These are phyloP conservation scores for Scaptodrosophila latifasciaeformis DNA, from an alignment of 2,888 invertebrate genomes.

Conservation along the genomic window DNA sequence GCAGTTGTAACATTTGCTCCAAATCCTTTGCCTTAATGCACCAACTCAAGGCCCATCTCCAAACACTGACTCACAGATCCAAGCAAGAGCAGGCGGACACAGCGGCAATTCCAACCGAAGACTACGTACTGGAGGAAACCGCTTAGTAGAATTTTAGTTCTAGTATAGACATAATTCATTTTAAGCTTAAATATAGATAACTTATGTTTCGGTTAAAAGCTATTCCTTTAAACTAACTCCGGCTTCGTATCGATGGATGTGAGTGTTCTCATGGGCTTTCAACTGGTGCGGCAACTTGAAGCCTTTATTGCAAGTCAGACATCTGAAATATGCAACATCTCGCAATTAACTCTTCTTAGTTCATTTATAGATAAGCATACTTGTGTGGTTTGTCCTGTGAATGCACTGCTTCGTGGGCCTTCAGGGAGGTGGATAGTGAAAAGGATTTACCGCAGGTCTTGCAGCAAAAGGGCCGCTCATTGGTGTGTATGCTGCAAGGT, in stretches of 20 bases:
- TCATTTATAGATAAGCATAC: slow-evolving; percentile 25
- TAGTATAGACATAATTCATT: slow-evolving; percentile 7
- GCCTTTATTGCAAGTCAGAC: slow-evolving; percentile 67
- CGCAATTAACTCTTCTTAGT: not conserved
- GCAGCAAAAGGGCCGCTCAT: slow-evolving; percentile 69
- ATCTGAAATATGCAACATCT: slow-evolving; percentile 43
- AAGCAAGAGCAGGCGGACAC: slow-evolving; percentile 45
- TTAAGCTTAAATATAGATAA: not conserved
- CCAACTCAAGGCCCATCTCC: slow-evolving; percentile 70
- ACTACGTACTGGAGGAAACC: slow-evolving; percentile 1
- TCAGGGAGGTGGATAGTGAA: slow-evolving; percentile 64
- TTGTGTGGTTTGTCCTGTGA: slow-evolving; percentile 64
- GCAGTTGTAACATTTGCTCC: slow-evolving; percentile 64
- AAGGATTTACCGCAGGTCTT: slow-evolving; percentile 61
- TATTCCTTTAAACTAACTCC: not conserved
- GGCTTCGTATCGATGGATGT: slow-evolving; percentile 38
- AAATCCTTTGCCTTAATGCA: slow-evolving; percentile 71
- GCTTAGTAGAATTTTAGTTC: not conserved
- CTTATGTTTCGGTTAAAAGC: slow-evolving; percentile 9
- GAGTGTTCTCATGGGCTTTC: slow-evolving; percentile 64
- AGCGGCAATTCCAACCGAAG: not conserved
- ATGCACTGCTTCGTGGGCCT: slow-evolving; percentile 66
- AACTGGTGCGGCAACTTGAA: slow-evolving; percentile 73
- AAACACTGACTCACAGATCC: slow-evolving; percentile 67
- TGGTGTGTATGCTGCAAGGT: slow-evolving; percentile 64